Conservation (phyloP, 64 coral and sea anemone species). For the Actinia tenebrosa region DNA sequence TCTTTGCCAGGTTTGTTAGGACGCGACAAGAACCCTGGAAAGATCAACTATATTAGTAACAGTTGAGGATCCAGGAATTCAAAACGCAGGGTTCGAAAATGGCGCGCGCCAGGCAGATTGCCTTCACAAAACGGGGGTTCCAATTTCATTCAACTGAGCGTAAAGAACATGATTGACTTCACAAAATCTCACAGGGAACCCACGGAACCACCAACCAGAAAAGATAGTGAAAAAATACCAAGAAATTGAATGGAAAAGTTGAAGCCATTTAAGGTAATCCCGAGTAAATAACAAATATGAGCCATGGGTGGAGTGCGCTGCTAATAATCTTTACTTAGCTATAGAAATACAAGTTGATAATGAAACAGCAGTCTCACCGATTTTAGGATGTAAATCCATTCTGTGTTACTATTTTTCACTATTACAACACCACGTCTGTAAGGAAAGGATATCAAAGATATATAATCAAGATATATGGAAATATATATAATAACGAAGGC, state of each 20-base stretch:
- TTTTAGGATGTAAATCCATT: constrained; percentile 94
- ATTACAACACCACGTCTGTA: constrained; percentile 82
- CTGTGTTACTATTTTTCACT: constrained; percentile 82
- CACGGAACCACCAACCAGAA: not conserved
- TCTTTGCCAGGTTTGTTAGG: constrained; percentile 66
- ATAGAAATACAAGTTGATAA: not conserved
- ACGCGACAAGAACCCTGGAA: constrained; percentile 84
- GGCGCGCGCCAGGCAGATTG: too few species aligned
- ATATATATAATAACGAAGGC: too few species aligned
- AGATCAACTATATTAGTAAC: not conserved
- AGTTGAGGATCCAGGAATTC: too few species aligned
- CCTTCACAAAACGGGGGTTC: too few species aligned
- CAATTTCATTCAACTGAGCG: too few species aligned
- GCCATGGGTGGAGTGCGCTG: too few species aligned
- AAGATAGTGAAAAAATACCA: not conserved
- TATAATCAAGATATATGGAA: not conserved
- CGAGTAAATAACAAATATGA: too few species aligned
- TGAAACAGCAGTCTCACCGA: constrained; percentile 30
- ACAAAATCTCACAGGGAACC: too few species aligned
- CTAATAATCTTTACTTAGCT: too few species aligned
- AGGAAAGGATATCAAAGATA: not conserved
- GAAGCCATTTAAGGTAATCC: too few species aligned
- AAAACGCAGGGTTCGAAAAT: too few species aligned
- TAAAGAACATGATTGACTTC: not conserved
- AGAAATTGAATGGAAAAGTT: too few species aligned